These are phyloP conservation scores for Cryptosula pallasiana DNA, from an alignment of 2,888 invertebrate genomes.

Conservation along the genomic window DNA sequence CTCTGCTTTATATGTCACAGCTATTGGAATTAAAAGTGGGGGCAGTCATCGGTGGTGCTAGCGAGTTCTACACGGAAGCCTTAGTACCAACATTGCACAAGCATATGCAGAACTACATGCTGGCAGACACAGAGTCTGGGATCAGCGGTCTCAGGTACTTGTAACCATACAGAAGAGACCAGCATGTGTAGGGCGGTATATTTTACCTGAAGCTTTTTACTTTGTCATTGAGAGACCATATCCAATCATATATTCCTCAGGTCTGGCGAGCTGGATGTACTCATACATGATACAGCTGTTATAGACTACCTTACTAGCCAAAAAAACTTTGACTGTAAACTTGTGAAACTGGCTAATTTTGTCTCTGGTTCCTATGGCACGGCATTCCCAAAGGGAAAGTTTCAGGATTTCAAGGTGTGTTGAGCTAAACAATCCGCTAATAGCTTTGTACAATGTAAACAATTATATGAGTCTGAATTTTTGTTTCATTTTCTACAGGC, in stretches of 20 bases:
- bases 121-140: not conserved
- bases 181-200: too few relatives aligned
- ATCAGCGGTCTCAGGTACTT: not conserved
- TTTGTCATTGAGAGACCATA: too few relatives aligned
- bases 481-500: too few relatives aligned
- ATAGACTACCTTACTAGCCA: slow-evolving; percentile 12
- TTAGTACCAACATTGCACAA: not conserved
- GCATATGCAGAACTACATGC: not conserved
- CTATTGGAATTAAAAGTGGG: not conserved
- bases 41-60: not conserved
- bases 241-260: too few relatives aligned
- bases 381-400: slow-evolving; percentile 7
- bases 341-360: not conserved
- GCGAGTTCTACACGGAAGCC: not conserved
- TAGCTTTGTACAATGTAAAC: too few relatives aligned
- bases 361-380: not conserved
- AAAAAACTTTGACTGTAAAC: not conserved
- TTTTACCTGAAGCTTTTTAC: too few relatives aligned
- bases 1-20: too few relatives aligned
- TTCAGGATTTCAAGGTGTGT: not conserved
- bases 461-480: too few relatives aligned
- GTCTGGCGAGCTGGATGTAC: not conserved
- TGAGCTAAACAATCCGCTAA: too few relatives aligned
- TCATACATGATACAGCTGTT: slow-evolving; percentile 4
- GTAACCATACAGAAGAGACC: too few relatives aligned